Base-by-base conservation (phyloP, 2,888 invertebrate species). In the Oxyteleia sp. region DNA sequence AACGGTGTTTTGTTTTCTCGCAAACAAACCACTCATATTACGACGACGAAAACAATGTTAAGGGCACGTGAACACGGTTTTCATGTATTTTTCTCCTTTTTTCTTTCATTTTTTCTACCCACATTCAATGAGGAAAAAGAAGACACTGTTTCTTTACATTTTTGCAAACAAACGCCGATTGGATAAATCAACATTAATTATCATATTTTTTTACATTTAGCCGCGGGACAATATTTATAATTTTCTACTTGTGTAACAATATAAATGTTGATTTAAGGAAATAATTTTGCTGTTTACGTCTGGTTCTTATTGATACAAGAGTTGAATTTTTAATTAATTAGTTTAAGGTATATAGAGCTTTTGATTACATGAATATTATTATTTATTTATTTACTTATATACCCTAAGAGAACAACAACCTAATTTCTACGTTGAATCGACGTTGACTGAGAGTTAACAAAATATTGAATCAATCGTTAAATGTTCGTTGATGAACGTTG, bases 1-100 rank as follows among this genome's bases (percentile, higher is more conserved):
- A 86, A 84, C 84, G 72, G 83, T 57, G 80, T 86, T 85, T 88
- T 86, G 86, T 87, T 85, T 86, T 86, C 82, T 83, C 72, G 75
- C 85, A 85, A 87, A 87, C 83, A 85, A 84, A 57, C 63, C 71
- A 43, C 79, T 80, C 72, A 45, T 72, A 66, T 72, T 66, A 80
- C 59, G 55, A 20, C 16, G 43, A 26, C 59, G 38, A 64, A 71
- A 80, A 80, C 66, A 72, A 51, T 72, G 74, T 79, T 79, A 69
- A 79, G 63, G 63, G 55, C 63, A 71, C 53, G 55, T 63, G 78
- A 69, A 64, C 69, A 71, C 55, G 69, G 43, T 51, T 79, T 63
- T 55, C 43, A 64, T 64, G 59, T 23, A n/a, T 64, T 74, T 74
- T 64, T 38, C 29, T 41, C 8, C 45, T 20, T 26, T 2, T 43